A percentile compares a stretch with the other conserved stretches of the same genome.
Conservation (phyloP, 2,797 vertebrate genomes). For the Chelonia mydas region DNA sequence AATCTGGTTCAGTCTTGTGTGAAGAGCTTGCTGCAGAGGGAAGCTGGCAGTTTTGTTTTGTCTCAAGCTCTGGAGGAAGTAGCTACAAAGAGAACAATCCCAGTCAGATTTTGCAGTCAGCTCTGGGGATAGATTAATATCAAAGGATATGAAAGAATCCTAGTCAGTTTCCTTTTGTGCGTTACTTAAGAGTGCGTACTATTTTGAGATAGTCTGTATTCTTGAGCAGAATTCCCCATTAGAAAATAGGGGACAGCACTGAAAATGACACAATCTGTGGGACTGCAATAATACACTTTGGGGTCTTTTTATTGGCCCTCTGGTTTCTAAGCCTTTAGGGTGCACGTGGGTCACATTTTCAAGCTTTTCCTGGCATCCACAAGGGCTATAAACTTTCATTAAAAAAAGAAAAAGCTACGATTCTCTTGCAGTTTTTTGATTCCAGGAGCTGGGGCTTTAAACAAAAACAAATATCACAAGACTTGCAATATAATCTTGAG, state of each 20-base stretch:
- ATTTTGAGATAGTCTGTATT: background rate
- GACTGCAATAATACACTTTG: background rate
- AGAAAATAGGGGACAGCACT: background rate
- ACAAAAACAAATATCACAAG: background rate
- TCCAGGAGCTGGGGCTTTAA: background rate
- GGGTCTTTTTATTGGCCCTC: background rate
- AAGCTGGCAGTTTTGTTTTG: background rate
- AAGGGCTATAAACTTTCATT: background rate
- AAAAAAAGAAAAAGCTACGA: background rate
- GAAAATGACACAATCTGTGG: background rate
- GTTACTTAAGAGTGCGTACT: background rate
- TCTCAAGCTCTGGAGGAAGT: background rate
- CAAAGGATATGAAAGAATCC: background rate
- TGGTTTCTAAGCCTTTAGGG: background rate
- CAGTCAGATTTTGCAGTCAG: background rate
- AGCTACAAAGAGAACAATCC: background rate
- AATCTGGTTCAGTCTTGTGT: background rate
- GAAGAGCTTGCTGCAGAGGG: background rate
- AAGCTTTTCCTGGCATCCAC: background rate
- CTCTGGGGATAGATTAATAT: background rate
- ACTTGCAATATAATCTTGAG: background rate
- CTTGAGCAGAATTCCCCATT: background rate
- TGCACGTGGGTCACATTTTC: background rate
- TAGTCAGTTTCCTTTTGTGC: background rate
- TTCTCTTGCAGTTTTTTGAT: background rate